These are phyloP conservation scores for Halocynthia roretzi DNA, from an alignment of 23 tunicate genomes.

Conservation along the genomic window DNA sequence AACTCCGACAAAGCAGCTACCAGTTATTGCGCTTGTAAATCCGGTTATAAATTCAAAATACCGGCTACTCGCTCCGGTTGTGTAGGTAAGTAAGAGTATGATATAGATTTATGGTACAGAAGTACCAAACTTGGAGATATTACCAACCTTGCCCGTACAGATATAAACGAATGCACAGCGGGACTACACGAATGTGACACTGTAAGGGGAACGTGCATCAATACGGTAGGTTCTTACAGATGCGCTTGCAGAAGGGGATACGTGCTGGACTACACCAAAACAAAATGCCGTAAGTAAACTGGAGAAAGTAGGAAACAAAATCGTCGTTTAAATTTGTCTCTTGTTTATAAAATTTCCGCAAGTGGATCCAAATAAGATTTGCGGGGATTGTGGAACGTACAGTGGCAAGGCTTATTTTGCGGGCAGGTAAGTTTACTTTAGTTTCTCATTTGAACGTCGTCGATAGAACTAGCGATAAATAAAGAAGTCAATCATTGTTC, in stretches of 20 bases:
- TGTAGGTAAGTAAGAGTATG: background rate
- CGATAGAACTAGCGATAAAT: too few species aligned
- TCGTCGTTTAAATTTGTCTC: too few species aligned
- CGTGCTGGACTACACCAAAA: conserved; percentile 15
- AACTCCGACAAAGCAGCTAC: background rate
- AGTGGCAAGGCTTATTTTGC: too few species aligned
- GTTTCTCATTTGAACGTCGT: too few species aligned
- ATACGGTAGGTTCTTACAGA: conserved; percentile 15
- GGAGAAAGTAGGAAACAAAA: background rate
- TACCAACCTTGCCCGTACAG: background rate
- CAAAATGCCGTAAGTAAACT: conserved; percentile 19
- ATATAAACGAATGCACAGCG: conserved; percentile 15
- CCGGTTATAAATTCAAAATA: conserved; percentile 11
- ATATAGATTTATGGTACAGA: too few species aligned
- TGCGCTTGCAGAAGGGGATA: conserved; percentile 11
- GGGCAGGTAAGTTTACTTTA: too few species aligned
- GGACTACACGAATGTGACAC: conserved; percentile 18
- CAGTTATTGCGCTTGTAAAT: conserved; percentile 8
- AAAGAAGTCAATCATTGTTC: too few species aligned
- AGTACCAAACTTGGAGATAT: too few species aligned
- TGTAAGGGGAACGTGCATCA: conserved; percentile 6
- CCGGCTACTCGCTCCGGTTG: conserved; percentile 14
- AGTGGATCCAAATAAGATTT: too few species aligned
- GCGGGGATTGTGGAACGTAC: too few species aligned
- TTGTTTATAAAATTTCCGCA: too few species aligned